Evolutionary conservation across 2,113 vertebrate species (phyloP).

Genomic region (Megaptera novaeangliae): DNA sequence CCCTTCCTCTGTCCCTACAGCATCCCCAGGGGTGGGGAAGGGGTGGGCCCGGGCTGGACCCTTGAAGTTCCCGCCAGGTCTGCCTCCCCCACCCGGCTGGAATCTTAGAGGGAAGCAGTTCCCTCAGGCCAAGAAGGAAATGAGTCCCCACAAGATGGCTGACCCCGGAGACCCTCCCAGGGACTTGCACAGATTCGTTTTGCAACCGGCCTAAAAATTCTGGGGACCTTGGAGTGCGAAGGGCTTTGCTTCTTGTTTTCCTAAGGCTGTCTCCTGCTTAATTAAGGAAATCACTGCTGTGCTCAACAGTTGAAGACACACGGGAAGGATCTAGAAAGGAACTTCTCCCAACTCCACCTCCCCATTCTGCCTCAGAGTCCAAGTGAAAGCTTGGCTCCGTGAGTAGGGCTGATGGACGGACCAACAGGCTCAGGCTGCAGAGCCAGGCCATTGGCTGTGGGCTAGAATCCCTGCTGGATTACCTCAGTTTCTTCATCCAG

Average conservation of each 20-base stretch:
- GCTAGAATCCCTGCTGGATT: not conserved
- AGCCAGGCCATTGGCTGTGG: too few species aligned
- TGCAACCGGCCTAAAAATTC: not conserved
- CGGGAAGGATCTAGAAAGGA: not conserved
- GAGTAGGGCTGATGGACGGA: not conserved
- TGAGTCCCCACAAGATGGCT: not conserved
- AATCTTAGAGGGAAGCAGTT: not conserved
- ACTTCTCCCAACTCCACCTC: not conserved
- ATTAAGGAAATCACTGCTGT: not conserved
- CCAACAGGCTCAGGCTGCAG: not conserved
- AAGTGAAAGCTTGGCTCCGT: not conserved
- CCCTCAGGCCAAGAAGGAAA: not conserved
- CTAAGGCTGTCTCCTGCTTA: not conserved
- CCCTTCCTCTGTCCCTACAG: too few species aligned
- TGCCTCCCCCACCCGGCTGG: not conserved
- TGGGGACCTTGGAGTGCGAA: not conserved
- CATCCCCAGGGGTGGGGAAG: accelerated
- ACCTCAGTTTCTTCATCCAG: not conserved
- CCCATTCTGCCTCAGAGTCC: not conserved
- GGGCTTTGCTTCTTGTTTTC: not conserved
- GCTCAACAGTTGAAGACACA: not conserved
- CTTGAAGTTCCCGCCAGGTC: not conserved
- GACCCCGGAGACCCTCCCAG: not conserved
- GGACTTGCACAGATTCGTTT: not conserved
- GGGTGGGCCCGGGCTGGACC: not conserved